These are phyloP conservation scores for Morpho helenor DNA, from an alignment of 2,888 invertebrate genomes.

Conservation along the genomic window DNA sequence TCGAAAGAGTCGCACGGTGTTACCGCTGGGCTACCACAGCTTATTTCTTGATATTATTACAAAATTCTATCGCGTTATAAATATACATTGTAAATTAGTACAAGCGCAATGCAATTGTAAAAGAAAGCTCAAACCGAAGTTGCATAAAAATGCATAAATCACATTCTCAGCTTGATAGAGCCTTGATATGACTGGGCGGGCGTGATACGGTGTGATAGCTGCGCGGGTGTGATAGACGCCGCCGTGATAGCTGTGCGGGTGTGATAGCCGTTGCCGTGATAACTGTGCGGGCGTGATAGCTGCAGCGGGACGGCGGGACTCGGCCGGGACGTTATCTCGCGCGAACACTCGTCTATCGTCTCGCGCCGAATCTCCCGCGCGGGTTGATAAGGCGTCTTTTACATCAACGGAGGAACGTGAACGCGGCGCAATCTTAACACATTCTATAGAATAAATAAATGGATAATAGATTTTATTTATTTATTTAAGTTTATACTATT, in stretches of 20 bases:
- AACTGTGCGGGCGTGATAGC: conserved; percentile 10
- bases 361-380: conserved; percentile 45
- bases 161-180: conserved; percentile 25
- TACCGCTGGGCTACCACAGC: too few relatives aligned
- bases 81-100: too few relatives aligned
- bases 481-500: too few relatives aligned
- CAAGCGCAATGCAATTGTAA: conserved; percentile 5
- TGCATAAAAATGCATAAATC: conserved; percentile 30
- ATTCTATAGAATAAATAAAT: conserved; percentile 1
- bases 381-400: conserved; percentile 31
- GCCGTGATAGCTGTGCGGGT: conserved; percentile 26
- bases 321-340: conserved; percentile 44
- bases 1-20: too few relatives aligned
- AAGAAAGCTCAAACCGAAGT: conserved; percentile 9
- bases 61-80: too few relatives aligned
- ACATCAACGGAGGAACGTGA: conserved; percentile 23
- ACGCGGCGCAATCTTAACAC: conserved; percentile 11
- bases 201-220: conserved; percentile 44
- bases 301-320: conserved; percentile 18
- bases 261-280: conserved; percentile 15
- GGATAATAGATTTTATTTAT: too few relatives aligned
- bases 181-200: conserved; percentile 24
- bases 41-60: too few relatives aligned
- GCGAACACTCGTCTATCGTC: conserved; percentile 52
- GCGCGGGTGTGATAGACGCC: conserved; percentile 41